phyloP scores from a whole-genome alignment of 2,888 invertebrate genomes.

The Aleiodes alternator region DNA sequence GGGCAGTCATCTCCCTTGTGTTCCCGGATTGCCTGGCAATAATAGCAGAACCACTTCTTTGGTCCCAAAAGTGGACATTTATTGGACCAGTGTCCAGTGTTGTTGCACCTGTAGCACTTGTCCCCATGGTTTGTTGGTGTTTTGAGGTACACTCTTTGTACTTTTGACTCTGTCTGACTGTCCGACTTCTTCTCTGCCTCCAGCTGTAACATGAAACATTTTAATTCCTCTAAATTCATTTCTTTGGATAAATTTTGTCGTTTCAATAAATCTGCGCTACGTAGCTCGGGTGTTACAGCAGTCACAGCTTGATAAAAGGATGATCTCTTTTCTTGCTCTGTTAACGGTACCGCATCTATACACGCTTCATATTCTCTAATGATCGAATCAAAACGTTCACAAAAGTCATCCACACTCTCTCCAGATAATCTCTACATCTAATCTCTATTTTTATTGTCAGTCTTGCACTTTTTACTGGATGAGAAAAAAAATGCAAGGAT shows the following conservation, averaged over 20 bases:
- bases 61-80: conserved; percentile 31
- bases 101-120: conserved; percentile 43
- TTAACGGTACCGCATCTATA: conserved; percentile 45
- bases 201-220: conserved; percentile 48
- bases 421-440: background rate
- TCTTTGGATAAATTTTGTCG: conserved; percentile 36
- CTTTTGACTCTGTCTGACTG: conserved; percentile 27
- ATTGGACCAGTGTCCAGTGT: conserved; percentile 40
- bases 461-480: no score
- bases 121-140: background rate
- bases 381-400: conserved; percentile 49
- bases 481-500: no score
- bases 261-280: conserved; percentile 42
- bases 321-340: conserved; percentile 51
- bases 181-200: conserved; percentile 46
- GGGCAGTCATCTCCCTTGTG: conserved; percentile 46
- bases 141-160: conserved; percentile 3
- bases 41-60: conserved; percentile 49
- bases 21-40: conserved; percentile 39
- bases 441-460: no score
- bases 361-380: conserved; percentile 52
- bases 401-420: conserved; percentile 52
- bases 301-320: conserved; percentile 49
- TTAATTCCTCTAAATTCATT: conserved; percentile 50
- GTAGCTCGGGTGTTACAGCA: conserved; percentile 35